Evolutionary conservation across 2,888 invertebrate species (phyloP), one percentile per base, ranked within the genome.

Genomic region (Uropetala carovei): DNA sequence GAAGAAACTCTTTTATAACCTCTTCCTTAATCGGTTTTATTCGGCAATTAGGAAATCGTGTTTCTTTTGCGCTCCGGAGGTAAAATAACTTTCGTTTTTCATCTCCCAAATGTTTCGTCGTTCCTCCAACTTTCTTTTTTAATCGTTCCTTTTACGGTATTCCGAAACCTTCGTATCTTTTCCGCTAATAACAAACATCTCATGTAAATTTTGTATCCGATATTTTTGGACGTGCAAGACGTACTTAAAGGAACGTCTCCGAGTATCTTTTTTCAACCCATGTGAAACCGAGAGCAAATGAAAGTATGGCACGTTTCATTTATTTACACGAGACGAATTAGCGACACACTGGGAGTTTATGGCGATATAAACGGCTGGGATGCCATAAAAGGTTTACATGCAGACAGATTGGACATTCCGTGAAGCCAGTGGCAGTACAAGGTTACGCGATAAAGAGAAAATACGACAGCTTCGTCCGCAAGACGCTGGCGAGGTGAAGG

Each of bases 401-500:
- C 75, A 75, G 75, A 75, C 75, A 75, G 75, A 75, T 75, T 27
- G 75, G 75, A 22, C 75, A 75, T 22, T 75, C 4, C 22, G 75
- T 68, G 68, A 68, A 68, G 68, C 68, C 68, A 68, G n/a, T 75
- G 75, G 75, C 75, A 75, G 86, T 30, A 86, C 30, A 43, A 75
- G 60, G 86, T 86, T 27, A 60, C 86, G 56, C 86, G 60, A 60
- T 59, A 27, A 60, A 59, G 30, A 59, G 30, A 86, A 27, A 86
- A 86, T 27, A 60, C 86, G 60, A 30, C 60, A 27, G 16, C 60
- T 27, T 30, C 86, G 59, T 13, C 85, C 86, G 27, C 13, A 60
- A 86, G 86, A 60, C 60, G 60, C 22, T 22, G 22, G 85, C 43
- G 57, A 59, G 85, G 27, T 58, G 58, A 86, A 86, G 86, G 86